Conservation (phyloP, 2,113 vertebrate genomes). For the Takifugu bimaculatus region DNA sequence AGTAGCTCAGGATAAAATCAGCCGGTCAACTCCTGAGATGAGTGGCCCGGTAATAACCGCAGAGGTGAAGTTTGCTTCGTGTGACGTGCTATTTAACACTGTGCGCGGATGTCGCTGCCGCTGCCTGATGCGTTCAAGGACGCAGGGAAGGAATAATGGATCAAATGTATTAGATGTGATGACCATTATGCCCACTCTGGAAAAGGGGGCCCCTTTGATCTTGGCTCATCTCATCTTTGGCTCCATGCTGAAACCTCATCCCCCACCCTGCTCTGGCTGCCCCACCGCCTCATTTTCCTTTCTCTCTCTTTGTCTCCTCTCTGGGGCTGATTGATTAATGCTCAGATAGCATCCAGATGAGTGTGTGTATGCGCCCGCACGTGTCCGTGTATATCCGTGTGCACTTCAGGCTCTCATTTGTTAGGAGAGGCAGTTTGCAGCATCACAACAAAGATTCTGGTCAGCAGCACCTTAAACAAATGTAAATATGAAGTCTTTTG, state of each 20-base stretch:
- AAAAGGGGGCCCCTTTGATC: slow-evolving; percentile 60
- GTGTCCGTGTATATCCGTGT: slow-evolving; percentile 16
- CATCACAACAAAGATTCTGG: slow-evolving; percentile 21
- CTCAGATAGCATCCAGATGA: slow-evolving; percentile 49
- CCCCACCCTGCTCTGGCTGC: slow-evolving; percentile 25
- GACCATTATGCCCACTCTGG: slow-evolving; percentile 55
- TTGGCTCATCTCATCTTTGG: slow-evolving; percentile 34
- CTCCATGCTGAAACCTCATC: slow-evolving; percentile 35
- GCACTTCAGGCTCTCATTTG: slow-evolving; percentile 27
- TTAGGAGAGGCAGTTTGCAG: slow-evolving; percentile 32
- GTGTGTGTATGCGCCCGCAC: slow-evolving; percentile 24
- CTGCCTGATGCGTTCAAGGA: slow-evolving; percentile 14
- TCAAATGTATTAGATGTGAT: slow-evolving; percentile 67
- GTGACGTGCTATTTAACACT: slow-evolving; percentile 1
- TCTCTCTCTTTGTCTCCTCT: slow-evolving; percentile 35
- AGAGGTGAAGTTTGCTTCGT: slow-evolving; percentile 1
- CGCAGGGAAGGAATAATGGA: slow-evolving; percentile 34
- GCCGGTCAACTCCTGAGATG: not conserved
- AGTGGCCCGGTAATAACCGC: not conserved
- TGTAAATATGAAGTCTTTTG: no score
- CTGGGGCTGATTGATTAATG: slow-evolving; percentile 36
- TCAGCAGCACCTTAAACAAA: not conserved
- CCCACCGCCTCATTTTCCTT: slow-evolving; percentile 22
- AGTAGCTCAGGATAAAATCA: slow-evolving; percentile 8
- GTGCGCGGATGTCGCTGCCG: slow-evolving; percentile 4